Conservation (phyloP, 2,797 vertebrate genomes). For the Squalus acanthias region DNA sequence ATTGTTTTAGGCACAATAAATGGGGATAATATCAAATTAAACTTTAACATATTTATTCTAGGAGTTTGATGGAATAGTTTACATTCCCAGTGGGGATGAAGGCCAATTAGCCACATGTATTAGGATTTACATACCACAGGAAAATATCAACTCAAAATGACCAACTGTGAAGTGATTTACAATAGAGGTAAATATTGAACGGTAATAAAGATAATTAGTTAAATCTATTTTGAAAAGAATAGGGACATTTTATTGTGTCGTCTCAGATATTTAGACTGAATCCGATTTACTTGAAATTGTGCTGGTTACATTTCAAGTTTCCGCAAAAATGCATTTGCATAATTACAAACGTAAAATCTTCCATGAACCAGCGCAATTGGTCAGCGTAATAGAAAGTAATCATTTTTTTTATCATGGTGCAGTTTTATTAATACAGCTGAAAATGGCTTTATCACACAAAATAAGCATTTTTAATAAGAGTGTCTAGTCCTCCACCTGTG, state of each 20-base stretch:
- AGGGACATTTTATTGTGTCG: neutral
- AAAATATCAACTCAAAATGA: neutral
- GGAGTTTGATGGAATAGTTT: neutral
- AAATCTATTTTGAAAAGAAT: neutral
- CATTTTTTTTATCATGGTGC: no score
- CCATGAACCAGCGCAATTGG: no score
- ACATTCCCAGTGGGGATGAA: neutral
- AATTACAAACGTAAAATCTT: no score
- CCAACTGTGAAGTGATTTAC: neutral
- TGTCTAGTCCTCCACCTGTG: no score
- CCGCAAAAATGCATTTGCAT: no score
- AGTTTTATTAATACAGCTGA: no score
- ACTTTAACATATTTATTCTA: neutral
- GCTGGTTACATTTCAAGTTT: no score
- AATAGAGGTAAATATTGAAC: neutral
- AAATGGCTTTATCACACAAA: no score
- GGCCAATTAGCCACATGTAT: neutral
- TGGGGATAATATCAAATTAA: neutral
- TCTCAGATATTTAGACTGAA: neutral
- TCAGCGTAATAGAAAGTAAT: no score
- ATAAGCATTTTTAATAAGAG: no score
- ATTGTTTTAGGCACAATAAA: neutral
- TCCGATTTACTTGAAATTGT: neutral
- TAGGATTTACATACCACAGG: neutral
- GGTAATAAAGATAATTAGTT: neutral